phyloP scores from a whole-genome alignment of 2,888 invertebrate species.

The Drosophila subquinaria region DNA sequence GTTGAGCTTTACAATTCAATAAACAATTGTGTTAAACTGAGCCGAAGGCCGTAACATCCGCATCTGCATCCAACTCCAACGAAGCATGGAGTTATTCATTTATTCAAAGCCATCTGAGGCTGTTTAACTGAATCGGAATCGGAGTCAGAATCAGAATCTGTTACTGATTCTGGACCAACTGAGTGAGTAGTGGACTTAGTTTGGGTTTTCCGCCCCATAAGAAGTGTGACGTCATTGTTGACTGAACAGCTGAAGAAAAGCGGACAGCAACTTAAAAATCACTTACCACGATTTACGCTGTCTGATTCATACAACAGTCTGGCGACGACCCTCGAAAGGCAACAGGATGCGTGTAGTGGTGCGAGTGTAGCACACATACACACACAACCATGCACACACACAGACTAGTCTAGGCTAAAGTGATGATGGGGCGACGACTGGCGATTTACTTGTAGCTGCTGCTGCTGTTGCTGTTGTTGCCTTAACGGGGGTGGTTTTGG shows the following conservation, averaged over 20 bases:
- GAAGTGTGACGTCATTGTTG: slow-evolving; percentile 71
- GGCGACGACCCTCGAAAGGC: slow-evolving; percentile 48
- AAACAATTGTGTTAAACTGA: slow-evolving; percentile 81
- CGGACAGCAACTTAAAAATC: slow-evolving; percentile 78
- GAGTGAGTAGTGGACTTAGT: slow-evolving; percentile 17
- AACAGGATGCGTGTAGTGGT: slow-evolving; percentile 65
- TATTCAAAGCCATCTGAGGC: slow-evolving; percentile 30
- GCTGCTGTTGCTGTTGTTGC: slow-evolving; percentile 17
- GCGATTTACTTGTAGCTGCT: slow-evolving; percentile 15
- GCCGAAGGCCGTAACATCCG: slow-evolving; percentile 59
- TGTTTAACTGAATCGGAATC: slow-evolving; percentile 9
- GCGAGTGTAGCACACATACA: slow-evolving; percentile 30
- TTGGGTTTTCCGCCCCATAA: slow-evolving; percentile 7
- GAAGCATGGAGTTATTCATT: slow-evolving; percentile 61
- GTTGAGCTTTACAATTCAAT: slow-evolving; percentile 76
- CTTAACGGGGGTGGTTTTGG: slow-evolving; percentile 63
- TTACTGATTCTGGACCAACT: slow-evolving; percentile 32
- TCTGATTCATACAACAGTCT: slow-evolving; percentile 81
- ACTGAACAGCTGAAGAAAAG: slow-evolving; percentile 33
- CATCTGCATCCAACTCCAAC: slow-evolving; percentile 38
- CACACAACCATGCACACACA: slow-evolving; percentile 6
- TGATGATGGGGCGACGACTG: slow-evolving; percentile 62
- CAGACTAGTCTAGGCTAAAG: slow-evolving; percentile 48
- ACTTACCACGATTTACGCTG: slow-evolving; percentile 81
- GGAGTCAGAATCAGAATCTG: slow-evolving; percentile 21